Base-by-base conservation (phyloP, 2,113 vertebrate species). In the Rhizomys pruinosus region DNA sequence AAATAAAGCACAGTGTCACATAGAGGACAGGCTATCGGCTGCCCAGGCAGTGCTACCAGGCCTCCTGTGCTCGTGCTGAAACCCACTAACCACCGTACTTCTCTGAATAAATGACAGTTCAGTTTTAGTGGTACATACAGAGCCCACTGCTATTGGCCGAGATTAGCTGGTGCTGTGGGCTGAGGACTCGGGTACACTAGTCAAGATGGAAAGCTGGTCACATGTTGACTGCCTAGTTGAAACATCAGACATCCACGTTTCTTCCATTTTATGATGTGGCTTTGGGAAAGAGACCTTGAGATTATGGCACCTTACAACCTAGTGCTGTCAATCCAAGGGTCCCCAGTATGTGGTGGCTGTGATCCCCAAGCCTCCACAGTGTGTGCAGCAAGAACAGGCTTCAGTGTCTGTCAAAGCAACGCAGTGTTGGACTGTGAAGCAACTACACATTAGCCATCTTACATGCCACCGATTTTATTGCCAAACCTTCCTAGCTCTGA, bases 201-300 rank as follows among this genome's bases (percentile, higher is more conserved):
- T 2, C 0, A 3, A 22, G 13, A 52, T 0, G 44, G 9, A 0
- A 1, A 11, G 37, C 77, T 42, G 27, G 2, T 22, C 13, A 22
- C 19, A 5, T 9, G 0, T 52, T 42, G 16, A 12, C 17, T 20
- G n/a, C 52, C 32, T 42, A 0, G 23, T 42, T 72, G 74, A 32
- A 66, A 20, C 3, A 13, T 6, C 10, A 12, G 27, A 47, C 17
- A 69, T 7, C 29, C 0, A 0, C 7, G 1, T n/a, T 7, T 39
- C 88, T 68, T 22, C 42, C 73, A 0, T 11, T 6, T 20, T 12
- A 29, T 27, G 10, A 7, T 16, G 5, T 1, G 20, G 34, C 19
- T 7, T 42, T 34, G 16, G 34, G 71, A 47, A 57, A 57, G 27
- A 55, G 16, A 23, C 9, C 47, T 55, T 15, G 10, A 23, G 39